These are phyloP conservation scores for Typhlichthys eigenmanni DNA, from an alignment of 2,797 vertebrate species.

Conservation along the genomic window DNA sequence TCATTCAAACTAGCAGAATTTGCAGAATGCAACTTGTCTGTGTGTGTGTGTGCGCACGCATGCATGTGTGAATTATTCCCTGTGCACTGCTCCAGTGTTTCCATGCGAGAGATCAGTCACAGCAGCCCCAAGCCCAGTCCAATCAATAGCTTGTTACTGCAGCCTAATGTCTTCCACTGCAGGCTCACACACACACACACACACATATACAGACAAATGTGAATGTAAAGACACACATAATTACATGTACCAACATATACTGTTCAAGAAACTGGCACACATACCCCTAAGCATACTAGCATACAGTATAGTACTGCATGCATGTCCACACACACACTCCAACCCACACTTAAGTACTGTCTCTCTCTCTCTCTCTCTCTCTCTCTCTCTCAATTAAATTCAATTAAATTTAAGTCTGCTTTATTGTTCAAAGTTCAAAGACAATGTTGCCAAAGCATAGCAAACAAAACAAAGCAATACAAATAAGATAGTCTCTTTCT, in stretches of 20 bases:
- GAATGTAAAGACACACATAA: constrained; percentile 9
- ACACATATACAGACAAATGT: constrained; percentile 14
- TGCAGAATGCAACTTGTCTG: background rate
- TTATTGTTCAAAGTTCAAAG: too few species aligned
- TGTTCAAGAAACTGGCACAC: background rate
- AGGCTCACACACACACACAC: constrained; percentile 28
- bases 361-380: background rate
- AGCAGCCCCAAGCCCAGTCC: constrained; percentile 29
- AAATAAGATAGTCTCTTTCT: too few species aligned
- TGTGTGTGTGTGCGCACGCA: constrained; percentile 13
- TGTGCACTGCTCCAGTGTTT: constrained; percentile 42
- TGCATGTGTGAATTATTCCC: constrained; percentile 13
- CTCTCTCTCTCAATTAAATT: too few species aligned
- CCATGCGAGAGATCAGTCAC: constrained; percentile 56
- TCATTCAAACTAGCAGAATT: too few species aligned
- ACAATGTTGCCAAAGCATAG: too few species aligned
- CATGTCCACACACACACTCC: background rate
- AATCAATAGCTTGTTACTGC: constrained; percentile 73
- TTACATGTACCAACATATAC: background rate
- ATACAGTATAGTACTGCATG: background rate
- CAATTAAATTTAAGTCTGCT: too few species aligned
- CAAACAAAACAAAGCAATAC: too few species aligned
- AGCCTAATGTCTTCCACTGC: constrained; percentile 56
- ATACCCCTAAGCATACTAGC: background rate
- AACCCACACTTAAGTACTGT: background rate